These are phyloP conservation scores for Rhagoletis zephyria DNA, from an alignment of 1,140 invertebrate species.

Conservation along the genomic window DNA sequence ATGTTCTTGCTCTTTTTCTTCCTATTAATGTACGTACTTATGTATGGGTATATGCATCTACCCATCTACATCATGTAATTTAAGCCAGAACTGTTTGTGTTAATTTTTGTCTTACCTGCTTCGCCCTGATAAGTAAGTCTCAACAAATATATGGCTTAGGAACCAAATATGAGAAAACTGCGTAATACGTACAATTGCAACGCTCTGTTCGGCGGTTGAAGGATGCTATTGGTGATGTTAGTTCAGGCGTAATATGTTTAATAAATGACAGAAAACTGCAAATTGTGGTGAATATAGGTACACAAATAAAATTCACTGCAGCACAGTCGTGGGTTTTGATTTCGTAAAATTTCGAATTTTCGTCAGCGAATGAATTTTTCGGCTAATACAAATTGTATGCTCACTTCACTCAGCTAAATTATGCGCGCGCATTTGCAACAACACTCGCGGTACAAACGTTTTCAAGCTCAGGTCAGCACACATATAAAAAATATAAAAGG, in stretches of 20 bases:
- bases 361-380: background rate
- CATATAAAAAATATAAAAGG: background rate
- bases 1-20: no score
- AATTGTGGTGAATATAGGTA: constrained; percentile 36
- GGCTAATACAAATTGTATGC: background rate
- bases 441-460: background rate
- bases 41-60: no score
- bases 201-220: background rate
- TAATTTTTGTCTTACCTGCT: constrained; percentile 22
- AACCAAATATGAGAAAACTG: background rate
- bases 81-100: background rate
- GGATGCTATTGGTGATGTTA: constrained; percentile 15
- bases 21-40: no score
- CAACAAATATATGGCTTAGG: constrained; percentile 3
- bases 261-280: background rate
- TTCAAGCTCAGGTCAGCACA: background rate
- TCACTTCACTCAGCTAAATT: background rate
- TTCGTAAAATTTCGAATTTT: background rate
- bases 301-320: constrained; percentile 28
- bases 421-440: constrained; percentile 37
- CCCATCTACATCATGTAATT: background rate
- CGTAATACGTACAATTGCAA: background rate
- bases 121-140: background rate
- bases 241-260: background rate
- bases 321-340: background rate